phyloP scores from a whole-genome alignment of 2,113 vertebrate species.

The Piaya cayana region DNA sequence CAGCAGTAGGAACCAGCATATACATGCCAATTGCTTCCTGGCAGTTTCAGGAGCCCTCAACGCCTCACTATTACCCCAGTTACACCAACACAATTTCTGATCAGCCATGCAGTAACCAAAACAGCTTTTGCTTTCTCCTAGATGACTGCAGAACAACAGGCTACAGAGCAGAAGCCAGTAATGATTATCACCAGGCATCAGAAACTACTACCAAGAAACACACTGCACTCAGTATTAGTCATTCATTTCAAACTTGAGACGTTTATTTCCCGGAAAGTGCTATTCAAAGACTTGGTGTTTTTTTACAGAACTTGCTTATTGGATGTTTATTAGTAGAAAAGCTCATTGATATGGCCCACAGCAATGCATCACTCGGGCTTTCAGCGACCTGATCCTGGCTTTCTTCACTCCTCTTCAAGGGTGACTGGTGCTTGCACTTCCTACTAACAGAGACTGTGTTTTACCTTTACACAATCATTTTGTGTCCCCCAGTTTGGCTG shows the following conservation, averaged over 20 bases:
- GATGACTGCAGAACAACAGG: not conserved
- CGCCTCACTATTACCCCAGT: not conserved
- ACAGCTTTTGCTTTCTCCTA: not conserved
- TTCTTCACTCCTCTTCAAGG: not conserved
- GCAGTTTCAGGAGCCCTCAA: not conserved
- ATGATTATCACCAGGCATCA: not conserved
- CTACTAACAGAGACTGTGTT: not conserved
- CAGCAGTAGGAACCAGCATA: not conserved
- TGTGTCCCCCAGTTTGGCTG: not conserved
- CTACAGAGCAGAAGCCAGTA: not conserved
- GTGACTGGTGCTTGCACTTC: not conserved
- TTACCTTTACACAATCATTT: not conserved
- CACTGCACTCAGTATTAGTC: not conserved
- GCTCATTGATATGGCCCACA: not conserved
- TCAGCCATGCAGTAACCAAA: not conserved
- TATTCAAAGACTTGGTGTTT: not conserved
- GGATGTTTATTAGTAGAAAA: not conserved
- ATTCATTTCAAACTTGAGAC: not conserved
- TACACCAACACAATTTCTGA: not conserved
- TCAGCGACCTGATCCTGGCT: rapidly evolving
- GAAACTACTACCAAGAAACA: not conserved
- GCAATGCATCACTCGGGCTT: not conserved
- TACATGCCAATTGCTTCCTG: not conserved
- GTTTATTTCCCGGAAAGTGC: conserved; percentile 1
- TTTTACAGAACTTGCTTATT: not conserved